A percentile compares a stretch with the other conserved stretches of the same genome.
Evolutionary conservation across 2,113 vertebrate genomes (phyloP).

Genomic region (Cyprinodon brontotheroides): DNA sequence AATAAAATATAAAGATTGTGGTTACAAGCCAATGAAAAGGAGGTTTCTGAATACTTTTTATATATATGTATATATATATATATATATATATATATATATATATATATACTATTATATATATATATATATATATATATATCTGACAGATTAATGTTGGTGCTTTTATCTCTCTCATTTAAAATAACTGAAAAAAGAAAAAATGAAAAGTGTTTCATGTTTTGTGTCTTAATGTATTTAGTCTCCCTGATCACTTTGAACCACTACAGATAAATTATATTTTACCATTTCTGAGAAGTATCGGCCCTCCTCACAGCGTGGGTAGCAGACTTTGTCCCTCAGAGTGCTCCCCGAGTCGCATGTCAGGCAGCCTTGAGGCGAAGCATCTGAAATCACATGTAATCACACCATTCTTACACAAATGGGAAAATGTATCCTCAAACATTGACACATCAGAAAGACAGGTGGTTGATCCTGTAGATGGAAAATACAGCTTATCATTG

Average conservation of each 20-base stretch:
- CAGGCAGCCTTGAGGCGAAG: conserved; percentile 72
- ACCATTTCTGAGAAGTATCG: conserved; percentile 75
- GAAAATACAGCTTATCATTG: neutral
- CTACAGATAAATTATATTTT: neutral
- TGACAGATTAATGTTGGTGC: neutral
- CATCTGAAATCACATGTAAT: conserved; percentile 48
- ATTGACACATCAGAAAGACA: conserved; percentile 8
- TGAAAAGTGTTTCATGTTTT: neutral
- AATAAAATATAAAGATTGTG: too few relatives aligned
- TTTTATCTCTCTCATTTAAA: neutral
- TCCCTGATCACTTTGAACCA: neutral
- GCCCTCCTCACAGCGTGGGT: conserved; percentile 77
- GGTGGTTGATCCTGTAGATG: neutral
- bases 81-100: neutral
- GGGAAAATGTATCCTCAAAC: neutral
- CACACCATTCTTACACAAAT: neutral
- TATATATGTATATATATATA: too few relatives aligned
- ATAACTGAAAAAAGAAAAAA: neutral
- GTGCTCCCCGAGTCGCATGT: conserved; percentile 77
- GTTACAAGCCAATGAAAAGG: too few relatives aligned
- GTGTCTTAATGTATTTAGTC: neutral
- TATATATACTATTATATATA: too few relatives aligned
- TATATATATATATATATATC: neutral
- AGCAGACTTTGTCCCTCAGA: conserved; percentile 70
- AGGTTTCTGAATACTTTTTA: neutral